Evolutionary conservation across 2,113 vertebrate species (phyloP).

Genomic region (Phrynosoma platyrhinos): DNA sequence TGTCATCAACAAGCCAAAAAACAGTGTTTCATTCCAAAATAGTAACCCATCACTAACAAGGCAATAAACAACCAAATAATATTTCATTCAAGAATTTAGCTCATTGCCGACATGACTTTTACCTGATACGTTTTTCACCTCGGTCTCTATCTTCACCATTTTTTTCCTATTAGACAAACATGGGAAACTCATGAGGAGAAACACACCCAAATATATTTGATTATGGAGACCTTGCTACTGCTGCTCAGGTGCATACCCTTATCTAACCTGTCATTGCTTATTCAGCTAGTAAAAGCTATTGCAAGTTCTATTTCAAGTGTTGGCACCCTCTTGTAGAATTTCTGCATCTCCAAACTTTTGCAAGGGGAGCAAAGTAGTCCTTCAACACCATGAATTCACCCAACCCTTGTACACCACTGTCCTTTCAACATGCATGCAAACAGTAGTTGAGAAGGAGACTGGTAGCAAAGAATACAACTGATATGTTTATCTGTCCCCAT

Average conservation of each 20-base stretch:
- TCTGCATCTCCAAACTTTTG: no score
- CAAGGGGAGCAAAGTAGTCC: no score
- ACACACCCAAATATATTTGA: conserved; percentile 63
- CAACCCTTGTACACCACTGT: background rate
- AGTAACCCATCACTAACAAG: no score
- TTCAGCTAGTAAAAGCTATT: conserved; percentile 71
- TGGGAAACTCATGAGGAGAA: conserved; percentile 63
- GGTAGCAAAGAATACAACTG: background rate
- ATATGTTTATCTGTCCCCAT: background rate
- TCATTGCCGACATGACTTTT: no score
- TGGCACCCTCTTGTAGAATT: no score
- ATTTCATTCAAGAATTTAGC: no score
- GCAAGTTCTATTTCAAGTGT: conserved; percentile 24
- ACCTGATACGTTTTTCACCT: no score
- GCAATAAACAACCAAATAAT: no score
- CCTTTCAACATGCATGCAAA: background rate
- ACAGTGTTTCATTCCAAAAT: no score
- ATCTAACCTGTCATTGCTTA: conserved; percentile 81
- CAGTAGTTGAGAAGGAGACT: background rate
- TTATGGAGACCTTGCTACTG: conserved; percentile 13
- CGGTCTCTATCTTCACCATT: no score
- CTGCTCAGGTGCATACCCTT: conserved; percentile 77
- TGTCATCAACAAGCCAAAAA: no score
- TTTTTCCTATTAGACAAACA: conserved; percentile 50
- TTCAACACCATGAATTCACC: no score